Evolutionary conservation across 1,140 invertebrate species (phyloP), one percentile per base, ranked within the genome.

Genomic region (Tetramorium alpestre): DNA sequence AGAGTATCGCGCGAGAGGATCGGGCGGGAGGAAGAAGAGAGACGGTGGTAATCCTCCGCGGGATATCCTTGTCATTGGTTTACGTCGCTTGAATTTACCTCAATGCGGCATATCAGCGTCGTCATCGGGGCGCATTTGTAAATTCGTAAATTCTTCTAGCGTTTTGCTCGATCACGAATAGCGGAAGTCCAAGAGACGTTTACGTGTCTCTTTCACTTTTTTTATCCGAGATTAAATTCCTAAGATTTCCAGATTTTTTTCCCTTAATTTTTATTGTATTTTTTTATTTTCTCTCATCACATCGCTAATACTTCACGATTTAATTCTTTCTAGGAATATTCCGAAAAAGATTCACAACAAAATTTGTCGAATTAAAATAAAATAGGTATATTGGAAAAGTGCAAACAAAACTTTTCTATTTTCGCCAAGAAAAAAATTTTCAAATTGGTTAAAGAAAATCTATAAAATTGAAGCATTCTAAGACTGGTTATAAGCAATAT

Each of bases 21-120:
- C 78, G 82, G 38, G 38, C 4, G 54, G 81, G 82, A 67, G 58
- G 7, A 38, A 89, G 85, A 86, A 64, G 51, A 18, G 47, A 86
- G 86, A 89, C 88, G 89, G 89, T 92, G 91, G 92, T 93, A 94
- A 94, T 94, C 92, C 89, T 93, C 90, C 89, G 18, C 78, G 91
- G 86, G 88, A 73, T 92, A 22, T 87, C 58, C 80, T 69, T 87
- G 62, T 58, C 84, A 86, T 88, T 80, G 84, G 76, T 88, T 89
- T 87, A 87, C 86, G 62, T 86, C 82, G 56, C 87, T 82, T 7
- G 81, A 92, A 92, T 92, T 89, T 91, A 84, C 87, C 76, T 73
- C 91, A 93, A 92, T 93, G 91, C 93, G 88, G 90, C 75, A 92
- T 85, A 62, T 81, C 77, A 64, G 73, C 56, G 64, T 60, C 41